phyloP scores from a whole-genome alignment of 2,888 invertebrate genomes.

The Drosophila anceps region DNA sequence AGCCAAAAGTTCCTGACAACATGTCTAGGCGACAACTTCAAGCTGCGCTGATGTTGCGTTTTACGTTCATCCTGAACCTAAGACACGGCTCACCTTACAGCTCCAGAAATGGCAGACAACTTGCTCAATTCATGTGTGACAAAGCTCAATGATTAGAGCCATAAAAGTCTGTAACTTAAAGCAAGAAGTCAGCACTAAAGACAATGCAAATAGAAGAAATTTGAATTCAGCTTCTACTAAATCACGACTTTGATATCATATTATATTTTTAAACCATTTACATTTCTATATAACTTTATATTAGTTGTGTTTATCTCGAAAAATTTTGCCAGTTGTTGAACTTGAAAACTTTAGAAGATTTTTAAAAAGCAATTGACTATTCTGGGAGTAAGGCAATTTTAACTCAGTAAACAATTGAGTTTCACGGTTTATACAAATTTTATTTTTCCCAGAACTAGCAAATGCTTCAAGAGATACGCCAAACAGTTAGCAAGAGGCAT shows the following conservation, averaged over 20 bases:
- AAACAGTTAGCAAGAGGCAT: not conserved
- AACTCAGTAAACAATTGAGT: no score
- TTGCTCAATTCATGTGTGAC: not conserved
- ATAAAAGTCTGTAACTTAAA: not conserved
- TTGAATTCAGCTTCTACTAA: not conserved
- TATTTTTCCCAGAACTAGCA: no score
- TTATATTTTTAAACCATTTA: not conserved
- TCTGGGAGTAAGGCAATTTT: no score
- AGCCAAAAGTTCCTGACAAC: constrained; percentile 22
- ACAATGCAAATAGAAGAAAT: not conserved
- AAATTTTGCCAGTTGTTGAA: no score
- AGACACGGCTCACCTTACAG: constrained; percentile 1
- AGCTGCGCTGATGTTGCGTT: constrained; percentile 42
- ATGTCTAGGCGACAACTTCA: constrained; percentile 31
- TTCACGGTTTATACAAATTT: no score
- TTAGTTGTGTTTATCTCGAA: no score
- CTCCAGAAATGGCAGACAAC: constrained; percentile 2
- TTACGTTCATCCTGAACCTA: constrained; percentile 6
- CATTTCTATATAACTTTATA: not conserved
- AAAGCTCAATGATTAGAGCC: constrained; percentile 4
- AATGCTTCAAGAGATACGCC: not conserved
- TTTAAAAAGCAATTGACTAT: no score
- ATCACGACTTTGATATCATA: not conserved
- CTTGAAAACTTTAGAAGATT: no score
- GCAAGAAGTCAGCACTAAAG: not conserved